phyloP scores from a whole-genome alignment of 1,140 invertebrate species.

The Diprion similis region DNA sequence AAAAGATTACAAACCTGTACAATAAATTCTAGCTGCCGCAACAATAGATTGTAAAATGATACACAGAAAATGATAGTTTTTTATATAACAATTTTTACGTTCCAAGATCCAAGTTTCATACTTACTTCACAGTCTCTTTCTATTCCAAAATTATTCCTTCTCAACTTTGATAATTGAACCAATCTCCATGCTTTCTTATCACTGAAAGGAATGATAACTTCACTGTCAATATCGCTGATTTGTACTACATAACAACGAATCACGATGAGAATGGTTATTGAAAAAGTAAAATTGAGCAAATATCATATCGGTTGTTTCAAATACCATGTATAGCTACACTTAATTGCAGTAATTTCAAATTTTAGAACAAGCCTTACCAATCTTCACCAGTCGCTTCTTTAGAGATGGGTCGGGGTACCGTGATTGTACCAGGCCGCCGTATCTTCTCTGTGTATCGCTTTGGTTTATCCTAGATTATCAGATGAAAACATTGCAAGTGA shows the following conservation, averaged over 20 bases:
- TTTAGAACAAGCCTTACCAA: not conserved
- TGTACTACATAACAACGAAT: not conserved
- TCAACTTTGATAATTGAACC: constrained; percentile 18
- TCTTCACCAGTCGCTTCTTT: not conserved
- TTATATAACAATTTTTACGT: no score
- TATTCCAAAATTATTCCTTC: constrained; percentile 28
- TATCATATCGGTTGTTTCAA: no score
- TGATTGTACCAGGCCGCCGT: not conserved
- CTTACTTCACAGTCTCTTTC: constrained; percentile 12
- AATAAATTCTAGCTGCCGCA: no score
- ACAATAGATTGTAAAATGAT: no score
- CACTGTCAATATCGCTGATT: not conserved
- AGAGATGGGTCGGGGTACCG: not conserved
- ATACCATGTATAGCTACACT: no score
- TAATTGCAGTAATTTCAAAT: no score
- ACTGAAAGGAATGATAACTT: constrained; percentile 17
- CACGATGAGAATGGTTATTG: no score
- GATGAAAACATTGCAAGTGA: no score
- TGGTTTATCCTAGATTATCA: not conserved
- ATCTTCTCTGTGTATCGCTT: not conserved
- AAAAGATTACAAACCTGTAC: not conserved
- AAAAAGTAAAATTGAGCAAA: no score
- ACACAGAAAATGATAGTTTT: no score
- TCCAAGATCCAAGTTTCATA: constrained; percentile 14
- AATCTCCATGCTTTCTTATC: constrained; percentile 12